Evolutionary conservation across 2,888 invertebrate genomes (phyloP).

Genomic region (Erpobdella octoculata): DNA sequence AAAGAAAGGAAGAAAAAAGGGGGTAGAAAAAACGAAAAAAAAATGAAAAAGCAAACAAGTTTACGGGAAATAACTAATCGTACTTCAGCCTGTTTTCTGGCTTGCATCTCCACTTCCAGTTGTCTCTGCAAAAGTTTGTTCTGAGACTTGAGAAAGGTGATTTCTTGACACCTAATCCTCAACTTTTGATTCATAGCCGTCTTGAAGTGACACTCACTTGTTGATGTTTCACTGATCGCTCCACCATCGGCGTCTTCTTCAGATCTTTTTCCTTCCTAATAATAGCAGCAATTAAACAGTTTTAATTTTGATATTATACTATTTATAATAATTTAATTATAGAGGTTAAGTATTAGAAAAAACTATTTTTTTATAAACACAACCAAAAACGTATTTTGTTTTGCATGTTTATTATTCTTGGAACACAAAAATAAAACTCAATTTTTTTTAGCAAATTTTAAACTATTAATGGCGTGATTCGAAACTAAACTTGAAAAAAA

Average conservation of each 20-base stretch:
- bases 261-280: neutral
- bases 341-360: neutral
- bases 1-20: neutral
- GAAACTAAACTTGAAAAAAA: too few species aligned
- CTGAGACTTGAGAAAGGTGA: constrained; percentile 12
- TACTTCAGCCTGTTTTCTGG: constrained; percentile 26
- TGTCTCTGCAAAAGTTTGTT: constrained; percentile 21
- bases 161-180: constrained; percentile 19
- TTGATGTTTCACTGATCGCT: constrained; percentile 4
- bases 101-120: constrained; percentile 24
- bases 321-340: neutral
- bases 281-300: neutral
- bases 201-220: neutral
- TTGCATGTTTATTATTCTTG: too few species aligned
- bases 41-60: too few species aligned
- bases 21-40: neutral
- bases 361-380: too few species aligned
- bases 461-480: too few species aligned
- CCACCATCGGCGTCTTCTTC: neutral
- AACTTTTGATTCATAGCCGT: constrained; percentile 15
- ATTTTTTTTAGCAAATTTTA: too few species aligned
- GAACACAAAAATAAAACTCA: too few species aligned
- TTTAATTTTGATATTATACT: neutral
- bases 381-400: too few species aligned
- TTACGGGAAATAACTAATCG: neutral